Evolutionary conservation across 2,888 invertebrate genomes (phyloP).

Genomic region (Cynaeus angustus): DNA sequence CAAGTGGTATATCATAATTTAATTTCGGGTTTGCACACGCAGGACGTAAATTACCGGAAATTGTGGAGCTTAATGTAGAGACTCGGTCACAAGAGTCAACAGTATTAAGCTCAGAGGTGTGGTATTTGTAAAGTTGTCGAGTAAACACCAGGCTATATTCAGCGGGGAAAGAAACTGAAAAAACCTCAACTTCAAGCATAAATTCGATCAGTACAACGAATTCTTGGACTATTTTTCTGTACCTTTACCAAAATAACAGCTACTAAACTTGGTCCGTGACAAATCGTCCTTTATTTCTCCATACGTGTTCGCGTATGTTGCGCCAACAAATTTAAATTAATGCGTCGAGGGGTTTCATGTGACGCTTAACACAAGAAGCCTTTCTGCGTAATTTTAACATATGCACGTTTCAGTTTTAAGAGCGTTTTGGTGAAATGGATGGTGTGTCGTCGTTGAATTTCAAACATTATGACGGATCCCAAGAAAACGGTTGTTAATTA

Average conservation of each 20-base stretch:
- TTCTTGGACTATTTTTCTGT: too few relatives aligned
- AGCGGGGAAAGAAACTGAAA: neutral
- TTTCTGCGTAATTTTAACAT: constrained; percentile 55
- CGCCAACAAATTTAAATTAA: constrained; percentile 52
- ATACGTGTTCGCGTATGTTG: constrained; percentile 40
- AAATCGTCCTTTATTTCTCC: constrained; percentile 21
- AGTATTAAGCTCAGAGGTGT: constrained; percentile 43
- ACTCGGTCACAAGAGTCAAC: constrained; percentile 50
- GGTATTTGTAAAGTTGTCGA: constrained; percentile 39
- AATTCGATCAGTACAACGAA: neutral
- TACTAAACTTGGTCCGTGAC: constrained; percentile 4
- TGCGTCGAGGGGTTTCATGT: constrained; percentile 50
- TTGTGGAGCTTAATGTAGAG: constrained; percentile 50
- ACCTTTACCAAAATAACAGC: neutral
- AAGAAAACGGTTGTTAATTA: constrained; percentile 28
- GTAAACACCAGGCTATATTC: constrained; percentile 38
- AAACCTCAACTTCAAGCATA: neutral
- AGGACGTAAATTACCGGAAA: constrained; percentile 56
- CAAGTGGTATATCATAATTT: constrained; percentile 49
- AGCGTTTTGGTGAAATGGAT: constrained; percentile 5
- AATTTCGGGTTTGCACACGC: constrained; percentile 54
- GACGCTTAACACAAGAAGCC: constrained; percentile 54
- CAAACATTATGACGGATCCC: neutral
- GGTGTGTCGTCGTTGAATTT: constrained; percentile 10
- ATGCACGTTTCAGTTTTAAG: constrained; percentile 42